Base-by-base conservation (phyloP, 2,888 invertebrate genomes). In the Anarsia innoxiella region DNA sequence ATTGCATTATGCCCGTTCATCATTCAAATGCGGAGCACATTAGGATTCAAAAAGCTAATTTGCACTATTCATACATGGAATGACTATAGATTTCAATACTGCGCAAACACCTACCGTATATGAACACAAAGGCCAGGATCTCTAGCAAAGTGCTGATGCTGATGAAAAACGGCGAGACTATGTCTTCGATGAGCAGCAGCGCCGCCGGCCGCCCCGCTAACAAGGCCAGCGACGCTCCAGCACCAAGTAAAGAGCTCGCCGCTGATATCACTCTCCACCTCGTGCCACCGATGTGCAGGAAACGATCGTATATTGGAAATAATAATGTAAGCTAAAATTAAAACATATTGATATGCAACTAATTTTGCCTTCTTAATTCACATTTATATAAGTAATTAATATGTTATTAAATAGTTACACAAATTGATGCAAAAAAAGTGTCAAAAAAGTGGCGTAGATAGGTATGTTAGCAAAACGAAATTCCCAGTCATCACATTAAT, bases 91-190 rank as follows among this genome's bases (percentile, higher is more conserved):
- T n/a, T n/a, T n/a, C 13, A 26, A 25, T 0, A 23, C 13, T 48
- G n/a, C n/a, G n/a, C n/a, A n/a, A n/a, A n/a, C n/a, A n/a, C n/a
- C 41, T 48, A 82, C 83, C 83, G 39, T 83, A 83, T 39, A 82
- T 62, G 34, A 71, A 68, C 1, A 72, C 51, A 39, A 83, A 75
- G 0, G 70, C 70, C 8, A 60, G 40, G 32, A 77, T 58, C 40
- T 84, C 83, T 0, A 71, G 29, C 1, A 66, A 40, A 1, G 73
- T 70, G 0, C 72, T 56, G 2, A 68, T 2, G 34, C 54, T 57
- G 35, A 66, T 43, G 1, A 83, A 53, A 2, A 72, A 36, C 0
- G 83, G 80, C 1, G 74, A 53, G 1, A 62, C 61, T 3, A 59
- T 44, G 36, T 78, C 72, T 19, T 78, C 76, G 0, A 76, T 13